phyloP scores from a whole-genome alignment of 1,140 invertebrate species.

The Ephestia elutella region DNA sequence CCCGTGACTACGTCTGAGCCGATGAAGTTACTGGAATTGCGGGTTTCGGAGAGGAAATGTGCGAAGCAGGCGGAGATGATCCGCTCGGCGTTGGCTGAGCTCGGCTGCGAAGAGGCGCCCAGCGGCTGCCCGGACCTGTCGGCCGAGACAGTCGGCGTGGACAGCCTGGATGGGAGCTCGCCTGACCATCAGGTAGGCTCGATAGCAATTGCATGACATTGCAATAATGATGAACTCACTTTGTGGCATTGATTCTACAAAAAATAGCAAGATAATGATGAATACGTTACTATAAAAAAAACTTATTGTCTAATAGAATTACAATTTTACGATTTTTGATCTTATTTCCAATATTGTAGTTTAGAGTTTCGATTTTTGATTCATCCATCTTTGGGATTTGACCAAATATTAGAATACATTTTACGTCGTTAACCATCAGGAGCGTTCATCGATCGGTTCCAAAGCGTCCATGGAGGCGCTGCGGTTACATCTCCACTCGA shows the following conservation, averaged over 20 bases:
- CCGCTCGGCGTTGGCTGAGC: constrained; percentile 85
- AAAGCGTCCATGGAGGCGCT: constrained; percentile 64
- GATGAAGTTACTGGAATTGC: constrained; percentile 72
- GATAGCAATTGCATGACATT: too few species aligned
- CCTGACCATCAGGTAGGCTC: constrained; percentile 57
- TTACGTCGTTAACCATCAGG: constrained; percentile 39
- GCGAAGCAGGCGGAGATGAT: constrained; percentile 87
- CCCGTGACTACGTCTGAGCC: constrained; percentile 56
- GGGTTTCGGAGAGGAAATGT: constrained; percentile 87
- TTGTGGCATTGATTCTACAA: too few species aligned
- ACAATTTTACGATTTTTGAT: too few species aligned
- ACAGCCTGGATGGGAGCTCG: constrained; percentile 61
- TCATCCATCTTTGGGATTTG: too few species aligned
- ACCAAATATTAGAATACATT: neutral
- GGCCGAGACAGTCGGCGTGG: constrained; percentile 61
- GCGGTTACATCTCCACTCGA: constrained; percentile 66
- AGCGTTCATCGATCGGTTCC: constrained; percentile 56
- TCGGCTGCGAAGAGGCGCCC: constrained; percentile 90
- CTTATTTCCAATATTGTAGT: too few species aligned
- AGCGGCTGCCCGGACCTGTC: constrained; percentile 83
- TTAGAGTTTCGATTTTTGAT: too few species aligned
- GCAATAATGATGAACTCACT: too few species aligned
- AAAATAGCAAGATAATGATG: too few species aligned
- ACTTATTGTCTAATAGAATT: too few species aligned
- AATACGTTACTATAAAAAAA: too few species aligned